These are phyloP conservation scores for Echeneis naucrates DNA, from an alignment of 2,797 vertebrate genomes.

Conservation along the genomic window DNA sequence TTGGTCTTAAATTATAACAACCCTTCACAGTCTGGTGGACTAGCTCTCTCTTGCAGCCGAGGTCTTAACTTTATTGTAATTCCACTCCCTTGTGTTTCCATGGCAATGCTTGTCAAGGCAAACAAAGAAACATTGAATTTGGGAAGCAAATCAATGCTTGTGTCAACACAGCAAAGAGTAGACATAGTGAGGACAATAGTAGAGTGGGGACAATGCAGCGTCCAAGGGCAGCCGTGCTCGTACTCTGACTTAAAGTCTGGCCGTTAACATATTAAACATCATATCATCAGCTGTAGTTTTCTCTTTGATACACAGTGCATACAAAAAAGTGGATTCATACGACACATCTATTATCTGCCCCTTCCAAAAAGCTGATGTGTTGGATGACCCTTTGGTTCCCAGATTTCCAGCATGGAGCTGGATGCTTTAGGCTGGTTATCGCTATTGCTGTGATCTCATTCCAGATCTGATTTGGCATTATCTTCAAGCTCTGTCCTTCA, in stretches of 20 bases:
- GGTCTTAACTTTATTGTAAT: slow-evolving; percentile 59
- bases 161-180: slow-evolving; percentile 34
- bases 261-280: slow-evolving; percentile 19
- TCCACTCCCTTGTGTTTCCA: slow-evolving; percentile 68
- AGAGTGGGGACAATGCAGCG: no score
- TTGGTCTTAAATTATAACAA: slow-evolving; percentile 56
- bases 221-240: background rate
- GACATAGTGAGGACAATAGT: slow-evolving; percentile 14
- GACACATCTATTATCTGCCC: slow-evolving; percentile 11
- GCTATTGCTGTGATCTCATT: slow-evolving; percentile 44
- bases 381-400: slow-evolving; percentile 18
- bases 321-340: slow-evolving; percentile 20
- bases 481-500: slow-evolving; percentile 23
- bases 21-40: slow-evolving; percentile 60
- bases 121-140: slow-evolving; percentile 67
- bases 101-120: slow-evolving; percentile 67
- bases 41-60: slow-evolving; percentile 35
- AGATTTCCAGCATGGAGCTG: slow-evolving; percentile 43
- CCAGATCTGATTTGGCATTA: slow-evolving; percentile 56
- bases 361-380: slow-evolving; percentile 10
- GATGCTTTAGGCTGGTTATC: slow-evolving; percentile 40
- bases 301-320: background rate
- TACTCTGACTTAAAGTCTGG: slow-evolving; percentile 20
- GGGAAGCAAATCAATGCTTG: slow-evolving; percentile 58
- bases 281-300: slow-evolving; percentile 25